These are phyloP conservation scores for Venustoraphidia nigricollis DNA, from an alignment of 2,888 invertebrate species.

Conservation along the genomic window DNA sequence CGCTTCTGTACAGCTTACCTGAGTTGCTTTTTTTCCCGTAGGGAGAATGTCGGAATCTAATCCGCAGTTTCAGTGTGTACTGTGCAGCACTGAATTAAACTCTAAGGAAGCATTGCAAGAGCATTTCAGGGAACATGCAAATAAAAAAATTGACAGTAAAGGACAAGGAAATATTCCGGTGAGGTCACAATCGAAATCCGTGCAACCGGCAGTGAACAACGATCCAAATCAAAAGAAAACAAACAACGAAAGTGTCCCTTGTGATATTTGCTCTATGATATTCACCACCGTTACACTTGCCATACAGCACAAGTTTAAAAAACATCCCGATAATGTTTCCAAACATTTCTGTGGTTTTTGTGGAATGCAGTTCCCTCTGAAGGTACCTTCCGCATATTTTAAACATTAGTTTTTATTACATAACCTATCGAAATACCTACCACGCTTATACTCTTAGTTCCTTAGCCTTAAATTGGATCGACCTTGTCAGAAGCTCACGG, in stretches of 20 bases:
- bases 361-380: slow-evolving; percentile 51
- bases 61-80: slow-evolving; percentile 10
- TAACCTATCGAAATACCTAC: no score
- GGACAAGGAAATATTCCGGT: slow-evolving; percentile 16
- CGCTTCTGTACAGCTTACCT: no score
- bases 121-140: slow-evolving; percentile 47
- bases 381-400: slow-evolving; percentile 23
- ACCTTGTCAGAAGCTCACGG: no score
- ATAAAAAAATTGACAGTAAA: slow-evolving; percentile 38
- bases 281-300: slow-evolving; percentile 44
- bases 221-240: slow-evolving; percentile 19
- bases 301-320: slow-evolving; percentile 49
- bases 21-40: no score
- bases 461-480: no score
- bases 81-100: slow-evolving; percentile 11
- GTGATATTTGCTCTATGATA: slow-evolving; percentile 42
- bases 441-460: no score
- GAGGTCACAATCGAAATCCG: slow-evolving; percentile 15
- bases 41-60: slow-evolving; percentile 3
- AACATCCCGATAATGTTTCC: slow-evolving; percentile 43
- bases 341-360: slow-evolving; percentile 52
- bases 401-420: not conserved
- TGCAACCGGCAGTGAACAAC: slow-evolving; percentile 18
- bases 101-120: slow-evolving; percentile 39
- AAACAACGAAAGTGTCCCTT: slow-evolving; percentile 29